Conservation (phyloP, 2,797 vertebrate genomes). For the Microctenopoma stevenorrisi region DNA sequence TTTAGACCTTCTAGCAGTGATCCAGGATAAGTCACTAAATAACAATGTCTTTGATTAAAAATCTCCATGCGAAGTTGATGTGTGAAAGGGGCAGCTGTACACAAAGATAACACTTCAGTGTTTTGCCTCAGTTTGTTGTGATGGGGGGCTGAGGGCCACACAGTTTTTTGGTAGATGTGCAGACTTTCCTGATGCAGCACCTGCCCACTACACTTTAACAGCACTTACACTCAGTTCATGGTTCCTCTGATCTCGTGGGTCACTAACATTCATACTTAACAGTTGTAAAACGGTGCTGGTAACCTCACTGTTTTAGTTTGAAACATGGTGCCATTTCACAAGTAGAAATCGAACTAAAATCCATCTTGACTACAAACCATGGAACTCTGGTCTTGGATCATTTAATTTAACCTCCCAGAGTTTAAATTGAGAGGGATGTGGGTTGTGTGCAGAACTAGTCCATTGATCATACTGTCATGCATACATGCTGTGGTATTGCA, state of each 20-base stretch:
- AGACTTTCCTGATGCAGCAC: too few species aligned
- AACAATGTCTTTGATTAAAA: too few species aligned
- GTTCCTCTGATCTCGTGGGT: slow-evolving; percentile 12
- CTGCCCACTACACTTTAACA: slow-evolving; percentile 2
- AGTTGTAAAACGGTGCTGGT: background rate
- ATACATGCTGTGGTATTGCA: background rate
- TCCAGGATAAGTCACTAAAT: too few species aligned
- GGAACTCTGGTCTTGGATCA: background rate
- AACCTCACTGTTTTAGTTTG: slow-evolving; percentile 16
- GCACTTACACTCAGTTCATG: background rate
- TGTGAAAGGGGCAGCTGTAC: slow-evolving; percentile 39
- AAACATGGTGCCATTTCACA: background rate
- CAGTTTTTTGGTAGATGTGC: too few species aligned
- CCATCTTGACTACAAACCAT: slow-evolving; percentile 17
- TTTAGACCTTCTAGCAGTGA: background rate
- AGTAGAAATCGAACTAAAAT: slow-evolving; percentile 24
- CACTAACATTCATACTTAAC: slow-evolving; percentile 26
- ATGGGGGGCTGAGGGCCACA: too few species aligned
- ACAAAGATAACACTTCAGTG: background rate
- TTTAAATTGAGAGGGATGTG: background rate
- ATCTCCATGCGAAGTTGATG: background rate
- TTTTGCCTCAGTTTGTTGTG: too few species aligned
- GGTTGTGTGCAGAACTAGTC: background rate
- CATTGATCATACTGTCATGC: too few species aligned
- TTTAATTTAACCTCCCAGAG: background rate